Conservation (phyloP, 2,888 invertebrate species). For the Eubasilissa splendida region DNA sequence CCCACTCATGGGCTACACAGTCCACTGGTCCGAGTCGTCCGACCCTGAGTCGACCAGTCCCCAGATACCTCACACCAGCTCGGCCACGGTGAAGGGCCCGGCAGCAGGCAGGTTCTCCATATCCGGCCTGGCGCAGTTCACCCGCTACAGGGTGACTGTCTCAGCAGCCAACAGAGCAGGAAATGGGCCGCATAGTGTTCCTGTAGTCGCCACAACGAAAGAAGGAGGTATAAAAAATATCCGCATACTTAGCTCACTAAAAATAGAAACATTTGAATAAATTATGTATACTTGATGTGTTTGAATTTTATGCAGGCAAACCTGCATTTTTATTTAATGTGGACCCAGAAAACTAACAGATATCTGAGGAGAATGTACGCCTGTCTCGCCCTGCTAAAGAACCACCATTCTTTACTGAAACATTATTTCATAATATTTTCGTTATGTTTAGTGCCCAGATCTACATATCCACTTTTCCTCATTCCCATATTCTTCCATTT, state of each 20-base stretch:
- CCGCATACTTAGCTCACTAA: no score
- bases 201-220: slow-evolving; percentile 75
- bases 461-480: no score
- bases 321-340: no score
- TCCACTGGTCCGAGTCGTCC: slow-evolving; percentile 77
- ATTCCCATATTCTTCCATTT: no score
- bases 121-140: slow-evolving; percentile 75
- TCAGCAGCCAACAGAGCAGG: slow-evolving; percentile 80
- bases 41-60: slow-evolving; percentile 12
- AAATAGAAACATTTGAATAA: no score
- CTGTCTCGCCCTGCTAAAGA: no score
- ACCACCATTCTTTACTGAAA: no score
- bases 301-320: background rate
- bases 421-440: no score
- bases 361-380: no score
- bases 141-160: slow-evolving; percentile 77
- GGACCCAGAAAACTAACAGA: no score
- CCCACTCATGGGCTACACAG: slow-evolving; percentile 82
- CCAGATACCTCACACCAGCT: slow-evolving; percentile 57
- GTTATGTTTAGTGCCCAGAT: no score
- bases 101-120: slow-evolving; percentile 69
- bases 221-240: slow-evolving; percentile 71
- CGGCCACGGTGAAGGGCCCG: slow-evolving; percentile 67
- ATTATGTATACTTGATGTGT: background rate
- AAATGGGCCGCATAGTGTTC: slow-evolving; percentile 75